Evolutionary conservation across 1,140 invertebrate genomes (phyloP).

Genomic region (Megathymus violae): DNA sequence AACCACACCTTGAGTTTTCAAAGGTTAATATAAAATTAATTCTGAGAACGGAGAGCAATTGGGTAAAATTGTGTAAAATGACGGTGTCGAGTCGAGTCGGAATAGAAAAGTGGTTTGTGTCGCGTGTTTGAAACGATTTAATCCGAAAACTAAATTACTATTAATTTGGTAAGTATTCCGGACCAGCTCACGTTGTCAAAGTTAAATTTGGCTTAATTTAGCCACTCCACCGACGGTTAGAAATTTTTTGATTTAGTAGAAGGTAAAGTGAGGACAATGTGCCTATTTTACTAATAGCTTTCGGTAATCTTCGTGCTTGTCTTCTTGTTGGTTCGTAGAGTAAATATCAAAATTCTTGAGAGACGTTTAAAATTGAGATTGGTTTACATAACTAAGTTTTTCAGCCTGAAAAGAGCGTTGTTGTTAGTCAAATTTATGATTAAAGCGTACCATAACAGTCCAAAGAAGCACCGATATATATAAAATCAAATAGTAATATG

Average conservation of each 20-base stretch:
- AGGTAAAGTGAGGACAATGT: too few species aligned
- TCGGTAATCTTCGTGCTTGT: too few species aligned
- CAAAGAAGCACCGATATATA: too few species aligned
- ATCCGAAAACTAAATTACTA: constrained; percentile 82
- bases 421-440: too few species aligned
- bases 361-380: too few species aligned
- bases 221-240: constrained; percentile 40
- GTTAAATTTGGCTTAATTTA: constrained; percentile 64
- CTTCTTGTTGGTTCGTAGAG: too few species aligned
- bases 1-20: constrained; percentile 82
- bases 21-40: constrained; percentile 83
- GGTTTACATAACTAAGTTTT: too few species aligned
- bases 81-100: constrained; percentile 74
- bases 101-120: constrained; percentile 83
- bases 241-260: constrained; percentile 7
- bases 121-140: constrained; percentile 82
- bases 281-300: too few species aligned
- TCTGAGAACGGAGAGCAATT: constrained; percentile 81
- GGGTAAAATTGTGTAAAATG: constrained; percentile 84
- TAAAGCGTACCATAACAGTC: too few species aligned
- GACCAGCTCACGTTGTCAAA: constrained; percentile 74
- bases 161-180: constrained; percentile 81
- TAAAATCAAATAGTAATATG: too few species aligned
- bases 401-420: too few species aligned
- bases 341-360: too few species aligned